phyloP scores from a whole-genome alignment of 2,888 invertebrate genomes.

The Caenorhabditis sp. region DNA sequence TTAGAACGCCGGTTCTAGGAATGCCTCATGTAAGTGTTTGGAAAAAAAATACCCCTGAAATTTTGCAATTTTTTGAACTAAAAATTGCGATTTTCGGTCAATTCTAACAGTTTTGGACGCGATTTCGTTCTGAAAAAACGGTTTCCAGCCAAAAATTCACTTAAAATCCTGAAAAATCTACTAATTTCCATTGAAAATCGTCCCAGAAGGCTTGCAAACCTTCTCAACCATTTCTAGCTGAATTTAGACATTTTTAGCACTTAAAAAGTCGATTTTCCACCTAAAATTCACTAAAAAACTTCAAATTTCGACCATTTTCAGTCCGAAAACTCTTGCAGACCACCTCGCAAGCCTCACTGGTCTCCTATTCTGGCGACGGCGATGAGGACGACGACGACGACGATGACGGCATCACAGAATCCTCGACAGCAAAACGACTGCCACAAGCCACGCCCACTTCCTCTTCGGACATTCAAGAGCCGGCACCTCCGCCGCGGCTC shows the following conservation, averaged over 20 bases:
- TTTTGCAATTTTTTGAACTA: neutral
- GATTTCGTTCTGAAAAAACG: no score
- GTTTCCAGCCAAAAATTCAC: neutral
- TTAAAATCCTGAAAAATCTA: neutral
- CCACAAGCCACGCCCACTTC: slow-evolving; percentile 31
- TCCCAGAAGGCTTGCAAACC: no score
- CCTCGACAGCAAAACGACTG: neutral
- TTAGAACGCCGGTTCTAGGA: slow-evolving; percentile 55
- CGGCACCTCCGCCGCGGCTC: slow-evolving; percentile 64
- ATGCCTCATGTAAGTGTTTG: slow-evolving; percentile 63
- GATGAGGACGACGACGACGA: slow-evolving; percentile 55
- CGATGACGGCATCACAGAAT: no score
- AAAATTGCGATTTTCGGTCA: neutral
- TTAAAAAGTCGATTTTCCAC: no score
- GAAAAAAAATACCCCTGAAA: neutral
- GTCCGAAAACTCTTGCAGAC: slow-evolving; percentile 55
- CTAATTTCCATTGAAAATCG: no score
- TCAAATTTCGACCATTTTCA: neutral
- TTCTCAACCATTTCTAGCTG: no score
- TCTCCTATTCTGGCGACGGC: slow-evolving; percentile 63
- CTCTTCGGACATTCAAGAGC: slow-evolving; percentile 56
- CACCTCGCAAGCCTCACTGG: slow-evolving; percentile 60
- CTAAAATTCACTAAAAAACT: neutral
- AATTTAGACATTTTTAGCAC: no score
- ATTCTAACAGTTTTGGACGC: neutral